These are phyloP conservation scores for Druceiella hillmani DNA, from an alignment of 2,888 invertebrate genomes.

Conservation along the genomic window DNA sequence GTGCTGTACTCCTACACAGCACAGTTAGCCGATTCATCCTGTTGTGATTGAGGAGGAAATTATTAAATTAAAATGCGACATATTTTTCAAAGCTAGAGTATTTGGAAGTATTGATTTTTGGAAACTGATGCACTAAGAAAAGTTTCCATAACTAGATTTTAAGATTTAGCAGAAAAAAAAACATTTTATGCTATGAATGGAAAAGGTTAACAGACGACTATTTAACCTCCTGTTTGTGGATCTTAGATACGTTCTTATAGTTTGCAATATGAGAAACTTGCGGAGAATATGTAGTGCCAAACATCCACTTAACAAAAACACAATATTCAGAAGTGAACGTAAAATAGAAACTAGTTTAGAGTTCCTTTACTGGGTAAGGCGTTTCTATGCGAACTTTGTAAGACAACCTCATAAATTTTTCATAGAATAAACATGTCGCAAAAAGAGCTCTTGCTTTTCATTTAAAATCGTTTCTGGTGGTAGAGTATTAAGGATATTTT, in stretches of 20 bases:
- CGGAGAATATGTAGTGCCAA: conserved; percentile 3
- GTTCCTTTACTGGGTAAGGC: no score
- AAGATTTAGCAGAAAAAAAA: neutral
- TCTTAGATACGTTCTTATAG: conserved; percentile 6
- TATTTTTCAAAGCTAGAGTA: conserved; percentile 10
- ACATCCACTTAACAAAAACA: conserved; percentile 4
- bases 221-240: conserved; percentile 8
- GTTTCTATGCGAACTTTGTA: no score
- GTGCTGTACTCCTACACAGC: no score
- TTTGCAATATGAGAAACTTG: conserved; percentile 6
- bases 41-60: conserved; percentile 4
- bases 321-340: no score
- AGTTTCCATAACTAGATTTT: conserved; percentile 8
- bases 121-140: conserved; percentile 4
- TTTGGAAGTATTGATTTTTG: conserved; percentile 3
- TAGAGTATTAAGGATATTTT: no score
- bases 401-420: no score
- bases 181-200: neutral
- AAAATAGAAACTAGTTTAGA: no score
- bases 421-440: no score
- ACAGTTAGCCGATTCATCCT: no score
- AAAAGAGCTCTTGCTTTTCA: no score
- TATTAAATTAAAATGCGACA: conserved; percentile 7
- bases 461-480: no score
- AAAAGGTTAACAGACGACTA: neutral